Conservation (phyloP, 2,888 invertebrate genomes). For the Tinea semifulvella region DNA sequence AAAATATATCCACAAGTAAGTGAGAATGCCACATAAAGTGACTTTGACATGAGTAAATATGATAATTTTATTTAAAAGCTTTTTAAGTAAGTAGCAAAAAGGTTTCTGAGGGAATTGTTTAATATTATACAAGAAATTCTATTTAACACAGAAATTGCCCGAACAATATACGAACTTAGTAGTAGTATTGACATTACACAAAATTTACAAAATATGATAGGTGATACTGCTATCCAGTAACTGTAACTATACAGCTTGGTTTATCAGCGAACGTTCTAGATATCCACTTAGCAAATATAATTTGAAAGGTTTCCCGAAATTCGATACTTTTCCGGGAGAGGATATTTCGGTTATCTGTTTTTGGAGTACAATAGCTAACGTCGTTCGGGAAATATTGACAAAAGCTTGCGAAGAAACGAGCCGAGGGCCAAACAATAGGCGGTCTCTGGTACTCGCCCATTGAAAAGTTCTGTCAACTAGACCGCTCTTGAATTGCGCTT, state of each 20-base stretch:
- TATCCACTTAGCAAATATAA: constrained; percentile 15
- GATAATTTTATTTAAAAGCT: too few species aligned
- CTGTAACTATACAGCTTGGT: too few species aligned
- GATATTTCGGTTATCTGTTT: constrained; percentile 31
- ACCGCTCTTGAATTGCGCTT: constrained; percentile 23
- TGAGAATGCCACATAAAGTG: too few species aligned
- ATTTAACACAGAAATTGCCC: too few species aligned
- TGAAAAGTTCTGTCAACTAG: constrained; percentile 24
- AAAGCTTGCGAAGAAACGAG: constrained; percentile 33
- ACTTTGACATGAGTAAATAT: too few species aligned
- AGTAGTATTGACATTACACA: too few species aligned
- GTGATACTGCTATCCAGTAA: constrained; percentile 11
- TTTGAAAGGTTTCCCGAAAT: constrained; percentile 13
- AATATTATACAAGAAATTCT: too few species aligned
- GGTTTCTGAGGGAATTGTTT: too few species aligned
- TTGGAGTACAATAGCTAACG: constrained; percentile 30
- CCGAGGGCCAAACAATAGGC: constrained; percentile 32
- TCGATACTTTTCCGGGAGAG: constrained; percentile 15
- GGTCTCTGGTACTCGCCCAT: constrained; percentile 21
- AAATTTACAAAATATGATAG: constrained; percentile 11
- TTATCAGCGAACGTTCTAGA: constrained; percentile 3
- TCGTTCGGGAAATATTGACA: constrained; percentile 32
- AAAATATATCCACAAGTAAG: too few species aligned
- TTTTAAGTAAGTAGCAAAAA: too few species aligned
- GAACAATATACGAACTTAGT: too few species aligned